Base-by-base conservation (phyloP, 2,888 invertebrate genomes). In the Tetanocera ferruginea region DNA sequence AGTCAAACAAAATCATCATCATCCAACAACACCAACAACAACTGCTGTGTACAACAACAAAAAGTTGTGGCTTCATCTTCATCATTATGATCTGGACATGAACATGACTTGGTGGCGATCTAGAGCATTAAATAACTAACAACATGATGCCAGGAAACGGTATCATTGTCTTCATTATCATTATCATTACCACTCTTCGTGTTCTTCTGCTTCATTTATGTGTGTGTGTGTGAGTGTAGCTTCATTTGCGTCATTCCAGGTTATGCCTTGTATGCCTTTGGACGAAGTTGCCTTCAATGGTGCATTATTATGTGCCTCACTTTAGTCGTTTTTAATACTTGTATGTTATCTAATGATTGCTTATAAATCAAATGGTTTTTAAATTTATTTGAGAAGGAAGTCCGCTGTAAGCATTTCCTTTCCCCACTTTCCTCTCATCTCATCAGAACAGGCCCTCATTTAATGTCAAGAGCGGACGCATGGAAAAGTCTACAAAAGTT, bases 351-450 rank as follows among this genome's bases (percentile, higher is more conserved):
- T 87, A 85, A 85, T 87, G 87, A 87, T 86, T 86, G 84, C 74
- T 86, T 84, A 87, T 87, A 85, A 86, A 87, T 85, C 85, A 85
- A 85, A 87, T 83, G 85, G 84, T 82, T 81, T 81, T 86, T 83
- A 82, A 84, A 86, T 85, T 85, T 87, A 85, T 86, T 86, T 85
- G 86, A 87, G 83, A 85, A 87, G 85, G 85, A 86, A 87, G 85
- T 86, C 84, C 82, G 83, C 86, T 60, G 25, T 9, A 60, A 23
- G 28, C 57, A 9, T 23, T 19, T 9, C 57, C 85, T n/a, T n/a
- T n/a, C 86, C 85, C 80, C 81, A 81, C 83, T 81, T 17, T 31
- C 34, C 34, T 28, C 67, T 6, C 67, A 19, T n/a, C 37, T 11
- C 37, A 67, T 3, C n/a, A n/a, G n/a, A n/a, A 19, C 37, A 67